A percentile compares a stretch with the other conserved stretches of the same genome.
phyloP scores from a whole-genome alignment of 2,113 vertebrate genomes.

The Phyllostomus discolor region DNA sequence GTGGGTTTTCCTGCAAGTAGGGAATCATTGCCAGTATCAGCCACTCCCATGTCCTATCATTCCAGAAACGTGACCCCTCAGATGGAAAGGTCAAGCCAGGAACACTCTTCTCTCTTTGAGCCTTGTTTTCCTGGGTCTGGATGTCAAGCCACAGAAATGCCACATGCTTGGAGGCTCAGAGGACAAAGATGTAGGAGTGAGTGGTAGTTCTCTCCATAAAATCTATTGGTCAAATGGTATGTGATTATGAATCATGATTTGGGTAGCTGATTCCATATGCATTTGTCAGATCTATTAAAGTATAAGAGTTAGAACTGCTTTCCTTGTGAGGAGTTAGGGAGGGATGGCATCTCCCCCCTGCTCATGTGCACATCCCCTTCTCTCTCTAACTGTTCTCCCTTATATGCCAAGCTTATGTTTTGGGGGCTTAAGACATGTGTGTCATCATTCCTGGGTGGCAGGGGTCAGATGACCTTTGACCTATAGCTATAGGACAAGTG shows the following conservation, averaged over 20 bases:
- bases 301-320: background rate
- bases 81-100: background rate
- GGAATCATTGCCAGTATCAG: constrained; percentile 17
- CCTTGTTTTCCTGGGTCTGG: background rate
- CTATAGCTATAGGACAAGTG: background rate
- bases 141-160: background rate
- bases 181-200: background rate
- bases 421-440: background rate
- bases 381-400: background rate
- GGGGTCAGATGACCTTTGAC: background rate
- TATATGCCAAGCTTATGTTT: background rate
- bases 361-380: no score
- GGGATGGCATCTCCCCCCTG: background rate
- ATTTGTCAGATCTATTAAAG: background rate
- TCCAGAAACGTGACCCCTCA: constrained; percentile 17
- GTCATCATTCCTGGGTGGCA: background rate
- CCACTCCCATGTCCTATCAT: background rate
- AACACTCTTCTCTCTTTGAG: background rate
- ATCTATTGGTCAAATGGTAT: background rate
- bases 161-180: background rate
- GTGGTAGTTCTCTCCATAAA: background rate
- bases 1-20: background rate
- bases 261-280: background rate
- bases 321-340: background rate
- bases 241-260: background rate